Evolutionary conservation across 2,888 invertebrate genomes (phyloP).

Genomic region (Apamea anceps): DNA sequence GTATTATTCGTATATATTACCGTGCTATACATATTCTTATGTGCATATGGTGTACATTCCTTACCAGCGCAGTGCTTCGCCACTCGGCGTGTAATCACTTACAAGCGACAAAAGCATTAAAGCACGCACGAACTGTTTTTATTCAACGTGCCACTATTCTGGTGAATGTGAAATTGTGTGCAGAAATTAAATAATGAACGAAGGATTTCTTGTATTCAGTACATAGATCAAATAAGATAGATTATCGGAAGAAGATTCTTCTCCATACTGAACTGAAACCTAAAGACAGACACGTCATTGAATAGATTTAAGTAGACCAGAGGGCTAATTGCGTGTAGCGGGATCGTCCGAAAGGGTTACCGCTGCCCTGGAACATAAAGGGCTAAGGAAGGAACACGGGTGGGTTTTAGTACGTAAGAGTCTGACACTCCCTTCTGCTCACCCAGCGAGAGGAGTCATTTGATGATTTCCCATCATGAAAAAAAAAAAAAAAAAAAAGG

Average conservation of each 20-base stretch:
- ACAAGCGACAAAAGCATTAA: conserved; percentile 71
- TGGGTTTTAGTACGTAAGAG: no score
- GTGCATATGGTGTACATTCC: conserved; percentile 33
- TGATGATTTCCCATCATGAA: no score
- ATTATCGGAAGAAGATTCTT: neutral
- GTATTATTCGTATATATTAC: neutral
- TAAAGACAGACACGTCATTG: neutral
- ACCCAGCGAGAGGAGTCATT: no score
- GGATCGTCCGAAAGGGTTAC: no score
- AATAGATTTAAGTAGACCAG: neutral
- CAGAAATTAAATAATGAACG: neutral
- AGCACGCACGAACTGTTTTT: conserved; percentile 72
- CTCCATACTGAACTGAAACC: neutral
- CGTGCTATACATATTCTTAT: neutral
- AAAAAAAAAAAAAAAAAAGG: no score
- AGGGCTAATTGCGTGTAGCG: no score
- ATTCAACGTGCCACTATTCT: conserved; percentile 64
- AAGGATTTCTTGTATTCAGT: neutral
- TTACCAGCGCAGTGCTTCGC: conserved; percentile 33
- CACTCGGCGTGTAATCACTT: conserved; percentile 66
- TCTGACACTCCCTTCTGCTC: no score
- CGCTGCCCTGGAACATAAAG: no score
- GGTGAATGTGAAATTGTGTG: conserved; percentile 20
- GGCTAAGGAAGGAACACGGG: no score
- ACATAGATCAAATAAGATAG: neutral